Evolutionary conservation across 2,888 invertebrate species (phyloP), one percentile per base, ranked within the genome.

Genomic region (Agrochola lota): DNA sequence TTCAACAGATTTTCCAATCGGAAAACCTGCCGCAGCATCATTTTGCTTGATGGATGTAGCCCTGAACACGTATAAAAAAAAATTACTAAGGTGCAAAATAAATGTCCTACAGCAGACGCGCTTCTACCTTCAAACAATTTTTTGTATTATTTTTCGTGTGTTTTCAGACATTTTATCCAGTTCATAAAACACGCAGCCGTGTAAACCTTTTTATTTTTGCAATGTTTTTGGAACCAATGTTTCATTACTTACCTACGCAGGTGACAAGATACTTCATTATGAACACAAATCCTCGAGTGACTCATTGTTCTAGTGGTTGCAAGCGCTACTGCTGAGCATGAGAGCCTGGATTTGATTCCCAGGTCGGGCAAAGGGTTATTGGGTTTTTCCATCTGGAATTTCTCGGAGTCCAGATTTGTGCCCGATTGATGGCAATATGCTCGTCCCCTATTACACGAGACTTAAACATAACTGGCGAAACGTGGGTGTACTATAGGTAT

Each of bases 121-220:
- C n/a, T 26, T 40, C 7, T 8, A 35, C 46, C 20, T 55, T 30
- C 20, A 15, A 46, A 59, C 30, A 57, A 73, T 72, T 57, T 23
- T 73, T 23, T 46, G 26, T 43, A 63, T 76, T 26, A 17, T 55
- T 70, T 55, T 68, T 55, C 15, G 12, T 46, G 6, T 80, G 17
- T 43, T 80, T 55, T 63, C 46, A 46, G 55, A 57, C 55, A 55
- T 49, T 64, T 26, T 20, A 40, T 80, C 6, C 55, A 71, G 40
- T 12, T 49, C 63, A 64, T 80, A 81, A 72, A 80, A 30, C 49
- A 80, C n/a, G 20, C 7, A 30, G 9, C 12, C 35, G 35, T 17
- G 0, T 43, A 8, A 59, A 46, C 4, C 8, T 15, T 35, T 46
- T n/a, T 11, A 15, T 17, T 46, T 72, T 35, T 43, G 43, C 20